A percentile compares a stretch with the other conserved stretches of the same genome.
phyloP scores from a whole-genome alignment of 2,888 invertebrate species.

The Epinotia nisella region DNA sequence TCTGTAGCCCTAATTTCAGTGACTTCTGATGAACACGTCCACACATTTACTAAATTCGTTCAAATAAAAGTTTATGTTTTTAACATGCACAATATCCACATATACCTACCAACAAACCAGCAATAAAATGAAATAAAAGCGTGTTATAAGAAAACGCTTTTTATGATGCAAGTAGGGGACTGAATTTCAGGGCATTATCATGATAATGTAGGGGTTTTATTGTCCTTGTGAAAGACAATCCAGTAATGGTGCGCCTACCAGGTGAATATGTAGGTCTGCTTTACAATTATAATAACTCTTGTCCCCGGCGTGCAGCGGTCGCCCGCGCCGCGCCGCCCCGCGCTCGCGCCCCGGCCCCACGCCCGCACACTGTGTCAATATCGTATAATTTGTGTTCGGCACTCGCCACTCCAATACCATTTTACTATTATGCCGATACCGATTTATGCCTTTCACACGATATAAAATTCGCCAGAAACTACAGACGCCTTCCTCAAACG shows the following conservation, averaged over 20 bases:
- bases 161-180: conserved; percentile 1
- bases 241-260: conserved; percentile 42
- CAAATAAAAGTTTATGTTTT: background rate
- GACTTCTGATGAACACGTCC: background rate
- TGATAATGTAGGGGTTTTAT: conserved; percentile 32
- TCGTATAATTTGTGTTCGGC: conserved; percentile 47
- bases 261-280: conserved; percentile 45
- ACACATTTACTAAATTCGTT: background rate
- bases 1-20: background rate
- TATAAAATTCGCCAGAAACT: conserved; percentile 22
- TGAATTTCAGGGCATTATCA: conserved; percentile 29
- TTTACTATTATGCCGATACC: conserved; percentile 34
- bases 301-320: conserved; percentile 44
- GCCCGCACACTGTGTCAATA: conserved; percentile 46
- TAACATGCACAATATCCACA: background rate
- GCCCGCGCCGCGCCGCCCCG: conserved; percentile 29
- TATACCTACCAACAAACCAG: background rate
- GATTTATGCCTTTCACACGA: conserved; percentile 17
- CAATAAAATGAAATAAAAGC: conserved; percentile 1
- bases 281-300: conserved; percentile 49
- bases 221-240: conserved; percentile 42
- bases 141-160: background rate
- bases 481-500: conserved; percentile 18
- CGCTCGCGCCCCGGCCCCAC: conserved; percentile 29
- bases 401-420: conserved; percentile 39